Conservation (phyloP, 2,113 vertebrate genomes). For the Athene noctua region DNA sequence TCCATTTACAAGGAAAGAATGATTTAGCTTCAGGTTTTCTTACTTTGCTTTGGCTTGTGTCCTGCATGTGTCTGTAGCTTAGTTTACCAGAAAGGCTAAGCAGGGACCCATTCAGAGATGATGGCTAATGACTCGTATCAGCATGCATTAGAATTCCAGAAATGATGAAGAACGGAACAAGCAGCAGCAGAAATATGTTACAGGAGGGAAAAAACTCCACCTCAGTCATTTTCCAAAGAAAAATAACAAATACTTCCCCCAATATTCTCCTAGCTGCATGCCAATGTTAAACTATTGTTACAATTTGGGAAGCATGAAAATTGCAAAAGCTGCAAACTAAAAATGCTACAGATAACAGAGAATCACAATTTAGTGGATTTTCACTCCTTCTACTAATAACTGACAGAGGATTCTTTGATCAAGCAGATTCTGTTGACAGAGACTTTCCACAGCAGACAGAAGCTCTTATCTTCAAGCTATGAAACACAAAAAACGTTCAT, state of each 20-base stretch:
- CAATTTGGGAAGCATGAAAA: constrained; percentile 72
- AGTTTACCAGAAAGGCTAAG: background rate
- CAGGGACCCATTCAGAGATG: background rate
- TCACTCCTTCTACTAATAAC: constrained; percentile 70
- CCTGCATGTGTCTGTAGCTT: background rate
- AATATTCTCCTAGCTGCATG: background rate
- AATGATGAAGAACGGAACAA: background rate
- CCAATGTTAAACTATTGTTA: constrained; percentile 62
- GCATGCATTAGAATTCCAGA: background rate
- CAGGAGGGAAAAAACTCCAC: background rate
- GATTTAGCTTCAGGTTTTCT: constrained; percentile 23
- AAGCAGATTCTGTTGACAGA: constrained; percentile 71
- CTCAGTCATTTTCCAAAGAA: constrained; percentile 5
- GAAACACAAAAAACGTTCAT: constrained; percentile 67
- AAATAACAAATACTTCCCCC: background rate
- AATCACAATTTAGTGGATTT: constrained; percentile 68
- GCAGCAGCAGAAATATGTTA: background rate
- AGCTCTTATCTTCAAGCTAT: constrained; percentile 72
- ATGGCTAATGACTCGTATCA: background rate
- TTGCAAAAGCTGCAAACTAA: constrained; percentile 66
- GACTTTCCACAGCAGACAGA: constrained; percentile 65
- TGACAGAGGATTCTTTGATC: constrained; percentile 74
- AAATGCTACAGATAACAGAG: constrained; percentile 64
- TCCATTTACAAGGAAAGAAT: background rate
- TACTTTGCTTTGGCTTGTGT: background rate